Evolutionary conservation across 2,888 invertebrate genomes (phyloP), one percentile per base, ranked within the genome.

Genomic region (Aplocera efformata): DNA sequence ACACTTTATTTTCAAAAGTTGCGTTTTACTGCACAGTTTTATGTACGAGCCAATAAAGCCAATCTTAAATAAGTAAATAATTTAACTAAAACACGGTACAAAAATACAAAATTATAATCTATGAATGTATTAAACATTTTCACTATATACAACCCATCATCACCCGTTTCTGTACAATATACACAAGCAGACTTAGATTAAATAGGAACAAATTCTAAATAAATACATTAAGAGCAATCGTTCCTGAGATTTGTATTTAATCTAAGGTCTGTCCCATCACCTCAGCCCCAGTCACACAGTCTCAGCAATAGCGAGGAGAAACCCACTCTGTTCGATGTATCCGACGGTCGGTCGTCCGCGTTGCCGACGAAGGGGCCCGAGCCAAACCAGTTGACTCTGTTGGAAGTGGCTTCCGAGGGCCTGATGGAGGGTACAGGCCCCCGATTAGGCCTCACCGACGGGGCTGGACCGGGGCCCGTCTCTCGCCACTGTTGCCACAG

Each of bases 401-500:
- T 76, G 40, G 76, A 75, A 11, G 80, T 71, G 10, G 79, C 63
- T 31, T 74, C 61, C n/a, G 80, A 58, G 1, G 79, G 63, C 9
- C 77, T 52, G 4, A 78, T 47, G 2, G 66, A 54, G 1, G 75
- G 63, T 10, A 64, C 50, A 1, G 66, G 57, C 8, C 42, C 47
- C 7, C 43, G 43, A 27, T 41, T 48, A 5, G 78, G 74, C 44
- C 67, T 61, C 6, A 75, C 58, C 1, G 73, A 53, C 0, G 76
- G 57, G 1, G 67, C 55, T 1, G 83, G 62, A 2, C 76, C 84
- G 7, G 89, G 85, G 1, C 68, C 84, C 7, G 90, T 90, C 22
- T 90, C 89, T 31, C 90, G 78, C 90, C 90, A 90, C 55, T 89
- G 88, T 65, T 89, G 88, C 90, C 90, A 90, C 7, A 90, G 68